These are phyloP conservation scores for Peromyscus maniculatus DNA, from an alignment of 2,113 vertebrate genomes.

Conservation along the genomic window DNA sequence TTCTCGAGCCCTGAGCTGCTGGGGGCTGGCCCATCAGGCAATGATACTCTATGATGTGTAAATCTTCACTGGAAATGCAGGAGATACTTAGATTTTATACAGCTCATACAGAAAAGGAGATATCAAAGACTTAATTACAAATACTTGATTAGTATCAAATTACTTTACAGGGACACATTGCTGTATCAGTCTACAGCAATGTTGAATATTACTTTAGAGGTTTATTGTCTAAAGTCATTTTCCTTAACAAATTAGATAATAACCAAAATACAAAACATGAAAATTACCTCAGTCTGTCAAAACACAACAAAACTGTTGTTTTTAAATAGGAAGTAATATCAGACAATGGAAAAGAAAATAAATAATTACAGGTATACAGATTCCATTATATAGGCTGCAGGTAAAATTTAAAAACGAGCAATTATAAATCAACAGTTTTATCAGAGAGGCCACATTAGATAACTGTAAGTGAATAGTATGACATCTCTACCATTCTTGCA, in stretches of 20 bases:
- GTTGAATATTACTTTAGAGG: not conserved
- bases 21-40: too few species aligned
- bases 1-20: too few species aligned
- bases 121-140: not conserved
- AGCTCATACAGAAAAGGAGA: constrained; percentile 5
- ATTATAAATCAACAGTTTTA: not conserved
- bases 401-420: constrained; percentile 7
- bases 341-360: constrained; percentile 43
- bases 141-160: not conserved
- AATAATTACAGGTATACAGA: not conserved
- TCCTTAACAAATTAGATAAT: constrained; percentile 26
- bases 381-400: constrained; percentile 36
- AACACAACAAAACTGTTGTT: not conserved
- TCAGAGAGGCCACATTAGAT: constrained; percentile 26
- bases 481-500: constrained; percentile 14
- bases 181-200: not conserved
- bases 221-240: constrained; percentile 36
- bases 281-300: constrained; percentile 8
- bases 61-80: not conserved
- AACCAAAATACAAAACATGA: not conserved
- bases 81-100: not conserved
- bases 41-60: not conserved
- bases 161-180: not conserved
- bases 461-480: not conserved
- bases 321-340: not conserved